These are phyloP conservation scores for Acronicta psi DNA, from an alignment of 2,888 invertebrate genomes.

Conservation along the genomic window DNA sequence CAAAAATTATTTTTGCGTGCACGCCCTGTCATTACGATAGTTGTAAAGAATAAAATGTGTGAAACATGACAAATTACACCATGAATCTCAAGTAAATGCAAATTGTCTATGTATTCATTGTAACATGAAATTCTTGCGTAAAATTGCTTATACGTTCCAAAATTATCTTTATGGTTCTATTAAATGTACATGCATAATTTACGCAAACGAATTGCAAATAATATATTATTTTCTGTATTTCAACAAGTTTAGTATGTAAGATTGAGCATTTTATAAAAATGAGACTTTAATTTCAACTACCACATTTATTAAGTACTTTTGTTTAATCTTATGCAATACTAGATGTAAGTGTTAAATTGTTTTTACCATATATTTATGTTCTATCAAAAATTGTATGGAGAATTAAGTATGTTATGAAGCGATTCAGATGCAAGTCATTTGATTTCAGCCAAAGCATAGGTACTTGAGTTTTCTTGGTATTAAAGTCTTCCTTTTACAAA, in stretches of 20 bases:
- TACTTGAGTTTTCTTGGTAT: constrained; percentile 65
- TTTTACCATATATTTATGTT: constrained; percentile 87
- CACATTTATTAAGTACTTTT: constrained; percentile 74
- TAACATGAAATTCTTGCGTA: constrained; percentile 39
- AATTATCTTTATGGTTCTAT: constrained; percentile 22
- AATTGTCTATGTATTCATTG: constrained; percentile 45
- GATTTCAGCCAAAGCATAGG: constrained; percentile 82
- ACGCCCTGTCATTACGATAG: constrained; percentile 36
- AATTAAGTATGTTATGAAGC: constrained; percentile 69
- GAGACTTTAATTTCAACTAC: constrained; percentile 71
- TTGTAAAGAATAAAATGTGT: constrained; percentile 41
- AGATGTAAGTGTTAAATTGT: constrained; percentile 88
- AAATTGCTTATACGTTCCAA: constrained; percentile 44
- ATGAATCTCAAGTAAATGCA: constrained; percentile 60
- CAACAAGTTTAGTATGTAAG: constrained; percentile 57
- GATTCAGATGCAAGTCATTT: constrained; percentile 72
- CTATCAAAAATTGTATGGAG: constrained; percentile 67
- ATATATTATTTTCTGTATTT: constrained; percentile 48
- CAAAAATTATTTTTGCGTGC: constrained; percentile 39
- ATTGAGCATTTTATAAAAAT: constrained; percentile 63
- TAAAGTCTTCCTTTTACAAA: constrained; percentile 75
- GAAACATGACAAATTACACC: constrained; percentile 57
- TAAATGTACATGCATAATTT: constrained; percentile 35
- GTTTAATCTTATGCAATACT: constrained; percentile 88
- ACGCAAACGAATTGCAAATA: constrained; percentile 41